Evolutionary conservation across 2,797 vertebrate genomes (phyloP).

Genomic region (Onychomys arenicola): DNA sequence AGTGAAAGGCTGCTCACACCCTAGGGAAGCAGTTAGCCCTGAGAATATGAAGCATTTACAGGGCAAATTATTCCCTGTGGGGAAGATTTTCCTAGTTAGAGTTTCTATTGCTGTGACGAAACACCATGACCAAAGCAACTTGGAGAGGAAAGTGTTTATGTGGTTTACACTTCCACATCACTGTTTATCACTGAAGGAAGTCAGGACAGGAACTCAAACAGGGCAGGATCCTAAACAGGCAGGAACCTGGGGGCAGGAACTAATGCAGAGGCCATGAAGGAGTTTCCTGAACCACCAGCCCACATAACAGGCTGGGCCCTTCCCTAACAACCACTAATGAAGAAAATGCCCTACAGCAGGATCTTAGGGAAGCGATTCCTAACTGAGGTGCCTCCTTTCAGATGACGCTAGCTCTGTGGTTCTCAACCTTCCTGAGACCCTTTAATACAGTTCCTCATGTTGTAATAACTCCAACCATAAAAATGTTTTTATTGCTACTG

Average conservation of each 20-base stretch:
- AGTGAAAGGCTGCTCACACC: background rate
- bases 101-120: background rate
- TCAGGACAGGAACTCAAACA: background rate
- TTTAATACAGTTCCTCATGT: background rate
- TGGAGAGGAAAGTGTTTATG: background rate
- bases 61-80: background rate
- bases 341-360: background rate
- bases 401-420: background rate
- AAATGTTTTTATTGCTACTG: background rate
- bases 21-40: background rate
- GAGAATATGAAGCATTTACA: background rate
- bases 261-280: background rate
- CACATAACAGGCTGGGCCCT: background rate
- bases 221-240: background rate
- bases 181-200: background rate
- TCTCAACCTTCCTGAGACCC: background rate
- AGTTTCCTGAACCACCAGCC: background rate
- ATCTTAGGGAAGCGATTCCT: background rate
- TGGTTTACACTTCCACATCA: background rate
- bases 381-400: no score
- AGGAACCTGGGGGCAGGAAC: background rate
- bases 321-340: background rate
- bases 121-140: background rate
- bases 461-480: background rate
- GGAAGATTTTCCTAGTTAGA: background rate